These are phyloP conservation scores for Aphaenogaster floridana DNA, from an alignment of 1,140 invertebrate species.

Conservation along the genomic window DNA sequence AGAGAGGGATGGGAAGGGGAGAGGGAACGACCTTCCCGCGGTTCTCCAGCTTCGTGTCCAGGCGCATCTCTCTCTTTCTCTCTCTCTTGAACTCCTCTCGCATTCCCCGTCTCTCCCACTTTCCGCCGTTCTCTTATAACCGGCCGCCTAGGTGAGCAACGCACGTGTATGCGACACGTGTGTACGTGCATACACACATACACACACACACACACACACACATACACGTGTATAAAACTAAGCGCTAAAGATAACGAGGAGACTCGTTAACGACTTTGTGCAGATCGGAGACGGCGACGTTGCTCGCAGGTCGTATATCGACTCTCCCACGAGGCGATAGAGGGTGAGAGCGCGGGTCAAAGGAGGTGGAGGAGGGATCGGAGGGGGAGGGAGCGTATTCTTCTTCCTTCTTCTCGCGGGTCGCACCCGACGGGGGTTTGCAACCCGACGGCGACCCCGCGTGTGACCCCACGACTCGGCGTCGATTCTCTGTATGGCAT, in stretches of 20 bases:
- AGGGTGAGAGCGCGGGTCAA: slow-evolving; percentile 49
- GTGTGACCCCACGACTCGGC: slow-evolving; percentile 73
- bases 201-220: background rate
- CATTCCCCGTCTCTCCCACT: slow-evolving; percentile 42
- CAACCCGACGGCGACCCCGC: slow-evolving; percentile 70
- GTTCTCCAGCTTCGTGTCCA: slow-evolving; percentile 73
- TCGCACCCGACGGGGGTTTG: slow-evolving; percentile 60
- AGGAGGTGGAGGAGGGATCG: slow-evolving; percentile 23
- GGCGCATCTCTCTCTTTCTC: slow-evolving; percentile 70
- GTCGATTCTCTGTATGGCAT: slow-evolving; percentile 73
- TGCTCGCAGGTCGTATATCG: slow-evolving; percentile 66
- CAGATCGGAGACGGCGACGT: slow-evolving; percentile 64
- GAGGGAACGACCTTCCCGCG: slow-evolving; percentile 75
- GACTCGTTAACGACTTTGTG: slow-evolving; percentile 75
- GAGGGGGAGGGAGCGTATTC: slow-evolving; percentile 45
- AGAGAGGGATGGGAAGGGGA: slow-evolving; percentile 58
- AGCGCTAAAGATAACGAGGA: slow-evolving; percentile 73
- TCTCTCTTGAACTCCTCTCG: slow-evolving; percentile 37
- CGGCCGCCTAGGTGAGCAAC: slow-evolving; percentile 51
- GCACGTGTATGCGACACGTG: slow-evolving; percentile 19
- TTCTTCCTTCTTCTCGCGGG: slow-evolving; percentile 60
- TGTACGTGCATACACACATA: background rate
- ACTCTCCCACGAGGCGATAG: slow-evolving; percentile 63
- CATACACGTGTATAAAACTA: slow-evolving; percentile 38
- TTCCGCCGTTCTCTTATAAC: slow-evolving; percentile 58